Evolutionary conservation across 2,113 vertebrate genomes (phyloP).

Genomic region (Passer domesticus): DNA sequence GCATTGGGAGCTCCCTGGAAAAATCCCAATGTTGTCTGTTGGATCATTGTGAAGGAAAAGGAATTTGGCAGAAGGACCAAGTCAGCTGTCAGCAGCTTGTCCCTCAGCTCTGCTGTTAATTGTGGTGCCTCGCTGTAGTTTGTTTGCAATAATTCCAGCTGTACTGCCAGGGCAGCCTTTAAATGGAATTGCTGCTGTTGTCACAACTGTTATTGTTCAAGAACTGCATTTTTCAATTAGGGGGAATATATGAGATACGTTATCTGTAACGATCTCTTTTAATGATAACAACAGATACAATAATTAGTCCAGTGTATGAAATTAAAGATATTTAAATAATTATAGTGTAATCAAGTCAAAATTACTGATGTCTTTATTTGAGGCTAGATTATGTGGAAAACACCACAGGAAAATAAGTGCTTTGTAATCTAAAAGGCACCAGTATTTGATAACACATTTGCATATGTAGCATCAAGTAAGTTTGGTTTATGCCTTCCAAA

Average conservation of each 20-base stretch:
- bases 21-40: background rate
- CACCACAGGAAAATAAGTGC: slow-evolving; percentile 61
- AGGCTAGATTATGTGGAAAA: slow-evolving; percentile 68
- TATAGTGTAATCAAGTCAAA: slow-evolving; percentile 77
- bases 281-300: slow-evolving; percentile 66
- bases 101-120: background rate
- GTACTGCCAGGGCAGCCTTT: slow-evolving; percentile 24
- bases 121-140: background rate
- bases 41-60: background rate
- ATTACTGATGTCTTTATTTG: slow-evolving; percentile 76
- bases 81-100: background rate
- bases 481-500: background rate
- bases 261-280: slow-evolving; percentile 70
- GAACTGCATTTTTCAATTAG: slow-evolving; percentile 72
- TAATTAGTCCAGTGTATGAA: slow-evolving; percentile 73
- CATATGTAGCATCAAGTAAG: slow-evolving; percentile 3
- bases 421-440: slow-evolving; percentile 64
- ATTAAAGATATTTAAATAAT: slow-evolving; percentile 81
- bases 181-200: slow-evolving; percentile 46
- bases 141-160: slow-evolving; percentile 30
- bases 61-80: background rate
- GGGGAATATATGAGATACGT: slow-evolving; percentile 57
- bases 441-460: slow-evolving; percentile 47
- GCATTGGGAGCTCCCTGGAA: background rate
- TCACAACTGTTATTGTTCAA: slow-evolving; percentile 52